Percentiles rank a stretch among this genome's conserved stretches.
phyloP scores from a whole-genome alignment of 2,113 vertebrate species.

The Triplophysa dalaica region DNA sequence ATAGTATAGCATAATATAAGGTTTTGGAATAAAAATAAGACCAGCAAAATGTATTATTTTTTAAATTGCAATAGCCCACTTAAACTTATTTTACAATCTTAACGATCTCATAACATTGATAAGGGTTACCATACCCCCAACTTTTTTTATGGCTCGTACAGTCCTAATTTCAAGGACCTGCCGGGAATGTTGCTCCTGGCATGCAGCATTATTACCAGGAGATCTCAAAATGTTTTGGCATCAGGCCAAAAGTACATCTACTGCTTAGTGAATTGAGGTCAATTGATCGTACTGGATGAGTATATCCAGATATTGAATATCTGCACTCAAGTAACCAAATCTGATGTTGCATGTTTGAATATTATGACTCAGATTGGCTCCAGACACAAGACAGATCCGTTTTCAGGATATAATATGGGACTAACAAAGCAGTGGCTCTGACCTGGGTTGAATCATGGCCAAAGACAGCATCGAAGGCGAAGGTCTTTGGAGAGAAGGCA shows the following conservation, averaged over 20 bases:
- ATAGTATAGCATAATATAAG: too few species aligned
- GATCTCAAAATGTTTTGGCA: neutral
- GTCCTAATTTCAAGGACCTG: neutral
- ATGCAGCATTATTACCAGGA: neutral
- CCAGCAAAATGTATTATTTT: too few species aligned
- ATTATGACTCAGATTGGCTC: constrained; percentile 12
- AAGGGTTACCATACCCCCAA: too few species aligned
- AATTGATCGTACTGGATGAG: constrained; percentile 10
- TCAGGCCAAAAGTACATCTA: constrained; percentile 7
- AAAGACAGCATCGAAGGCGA: constrained; percentile 84
- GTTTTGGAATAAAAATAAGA: too few species aligned
- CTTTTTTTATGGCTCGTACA: too few species aligned
- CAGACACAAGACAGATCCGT: constrained; percentile 3
- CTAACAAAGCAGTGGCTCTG: constrained; percentile 41
- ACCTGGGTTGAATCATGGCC: constrained; percentile 86
- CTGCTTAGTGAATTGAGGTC: neutral
- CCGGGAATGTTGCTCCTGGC: neutral
- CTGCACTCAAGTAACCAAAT: constrained; percentile 26
- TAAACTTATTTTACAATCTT: too few species aligned
- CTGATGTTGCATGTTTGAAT: constrained; percentile 18
- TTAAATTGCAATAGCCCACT: too few species aligned
- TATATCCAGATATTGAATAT: constrained; percentile 34
- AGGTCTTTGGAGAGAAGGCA: constrained; percentile 83
- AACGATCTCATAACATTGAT: too few species aligned
- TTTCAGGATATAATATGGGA: constrained; percentile 36